Evolutionary conservation across 1,140 invertebrate species (phyloP), one percentile per base, ranked within the genome.

Genomic region (Bicyclus anynana): DNA sequence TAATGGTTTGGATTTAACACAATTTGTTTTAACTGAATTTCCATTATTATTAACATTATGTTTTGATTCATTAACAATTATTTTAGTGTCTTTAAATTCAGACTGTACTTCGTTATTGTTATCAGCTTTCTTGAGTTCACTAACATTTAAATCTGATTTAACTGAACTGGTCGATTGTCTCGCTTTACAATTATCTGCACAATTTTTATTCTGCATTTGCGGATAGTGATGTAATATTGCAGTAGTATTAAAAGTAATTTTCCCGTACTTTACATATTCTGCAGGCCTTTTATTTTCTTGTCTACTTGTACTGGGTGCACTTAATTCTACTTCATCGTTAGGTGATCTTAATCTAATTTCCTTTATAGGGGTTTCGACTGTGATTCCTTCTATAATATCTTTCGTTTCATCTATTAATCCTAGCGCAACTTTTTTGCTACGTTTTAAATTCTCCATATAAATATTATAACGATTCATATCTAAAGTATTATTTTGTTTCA

Each of bases 191-290:
- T 66, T 72, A 18, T 71, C 65, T 17, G 62, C 51, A 50, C 65
- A 37, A 38, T 65, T 62, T 38, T 77, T 74, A 37, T 75, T 81
- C 48, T 80, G 68, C 56, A 80, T 77, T 63, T 88, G 85, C 16
- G 85, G 85, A 54, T 88, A 88, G 46, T 88, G 85, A 68, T 88
- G 83, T 54, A 88, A 61, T 65, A 88, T 84, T 29, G 85, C 85
- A 9, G 81, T 88, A 3, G 85, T 88, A 46, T 83, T 84, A 53
- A 86, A 85, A 37, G 85, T 88, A 57, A 88, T 88, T 72, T 84
- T 88, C 29, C 74, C 79, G 42, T 85, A 85, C 38, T 85, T 88
- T 13, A 88, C 69, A 53, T 73, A 76, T 40, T 86, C 85, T 49
- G 67, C 71, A 29, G 72, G 77, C 50, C 65, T 68, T 49, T 77